A percentile compares a stretch with the other conserved stretches of the same genome.
Evolutionary conservation across 1,140 invertebrate species (phyloP).

Genomic region (Harlomillsia oculata): DNA sequence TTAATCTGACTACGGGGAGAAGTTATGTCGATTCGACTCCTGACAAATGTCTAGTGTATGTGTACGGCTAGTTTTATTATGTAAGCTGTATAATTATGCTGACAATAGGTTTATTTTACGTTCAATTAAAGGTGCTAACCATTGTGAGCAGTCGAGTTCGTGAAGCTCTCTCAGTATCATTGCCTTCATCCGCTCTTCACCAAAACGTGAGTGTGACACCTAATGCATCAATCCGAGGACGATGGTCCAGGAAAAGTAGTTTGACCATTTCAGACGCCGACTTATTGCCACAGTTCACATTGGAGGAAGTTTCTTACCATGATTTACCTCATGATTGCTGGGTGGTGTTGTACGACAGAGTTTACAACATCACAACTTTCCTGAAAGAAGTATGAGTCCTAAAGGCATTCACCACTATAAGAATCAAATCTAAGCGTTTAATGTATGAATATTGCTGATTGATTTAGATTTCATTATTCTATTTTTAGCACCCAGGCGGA

Average conservation of each 20-base stretch:
- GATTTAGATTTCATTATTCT: neutral
- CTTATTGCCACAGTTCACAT: constrained; percentile 35
- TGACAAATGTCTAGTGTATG: too few species aligned
- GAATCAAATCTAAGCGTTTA: too few species aligned
- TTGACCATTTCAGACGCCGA: constrained; percentile 17
- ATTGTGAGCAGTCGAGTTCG: constrained; percentile 9
- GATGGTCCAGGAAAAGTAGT: constrained; percentile 2
- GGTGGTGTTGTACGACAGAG: constrained; percentile 50
- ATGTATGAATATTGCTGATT: neutral
- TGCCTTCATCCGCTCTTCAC: neutral
- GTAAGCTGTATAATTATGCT: too few species aligned
- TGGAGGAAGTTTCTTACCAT: constrained; percentile 48
- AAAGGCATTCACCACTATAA: too few species aligned
- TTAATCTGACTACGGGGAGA: too few species aligned
- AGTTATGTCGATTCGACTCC: too few species aligned
- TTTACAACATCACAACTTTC: constrained; percentile 54
- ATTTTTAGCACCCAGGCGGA: constrained; percentile 68
- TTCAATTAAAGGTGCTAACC: constrained; percentile 6
- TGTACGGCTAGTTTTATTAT: too few species aligned
- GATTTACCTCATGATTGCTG: constrained; percentile 46
- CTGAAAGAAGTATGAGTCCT: constrained; percentile 45
- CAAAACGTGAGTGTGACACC: neutral
- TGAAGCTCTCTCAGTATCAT: neutral
- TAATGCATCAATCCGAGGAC: too few species aligned
- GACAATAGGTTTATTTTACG: too few species aligned